A percentile compares a stretch with the other conserved stretches of the same genome.
phyloP scores from a whole-genome alignment of 2,113 vertebrate genomes.

The Microtus montanus region DNA sequence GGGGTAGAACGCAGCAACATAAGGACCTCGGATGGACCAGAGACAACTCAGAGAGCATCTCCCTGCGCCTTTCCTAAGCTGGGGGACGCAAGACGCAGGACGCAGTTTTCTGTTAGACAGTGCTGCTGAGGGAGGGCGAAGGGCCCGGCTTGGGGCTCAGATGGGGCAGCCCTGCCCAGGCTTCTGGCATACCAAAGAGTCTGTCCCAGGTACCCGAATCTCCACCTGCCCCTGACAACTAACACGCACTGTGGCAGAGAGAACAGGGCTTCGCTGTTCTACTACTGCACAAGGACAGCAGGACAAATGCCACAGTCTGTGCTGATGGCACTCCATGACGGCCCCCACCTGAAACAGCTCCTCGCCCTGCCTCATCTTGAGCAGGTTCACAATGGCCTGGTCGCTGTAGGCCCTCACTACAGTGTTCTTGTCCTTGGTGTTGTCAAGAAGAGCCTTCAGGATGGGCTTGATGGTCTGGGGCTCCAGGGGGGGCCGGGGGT shows the following conservation, averaged over 20 bases:
- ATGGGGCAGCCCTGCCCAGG: neutral
- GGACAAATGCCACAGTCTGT: rapidly evolving
- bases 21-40: neutral
- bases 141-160: neutral
- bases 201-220: neutral
- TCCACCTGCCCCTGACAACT: neutral
- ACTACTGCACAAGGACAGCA: neutral
- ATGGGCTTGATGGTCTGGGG: conserved; percentile 92
- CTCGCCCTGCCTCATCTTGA: conserved; percentile 93
- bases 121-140: neutral
- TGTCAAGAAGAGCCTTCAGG: conserved; percentile 96
- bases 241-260: rapidly evolving
- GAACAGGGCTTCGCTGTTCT: neutral
- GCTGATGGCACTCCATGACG: neutral
- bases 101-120: neutral
- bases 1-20: neutral
- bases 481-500: conserved; percentile 90
- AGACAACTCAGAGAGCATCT: neutral
- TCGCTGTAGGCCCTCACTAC: conserved; percentile 96
- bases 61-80: neutral
- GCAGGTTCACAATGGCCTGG: conserved; percentile 95
- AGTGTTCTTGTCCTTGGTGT: conserved; percentile 99
- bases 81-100: rapidly evolving
- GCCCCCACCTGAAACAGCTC: conserved; percentile 92
- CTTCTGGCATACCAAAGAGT: neutral